These are phyloP conservation scores for Masticophis lateralis DNA, from an alignment of 2,797 vertebrate genomes.

Conservation along the genomic window DNA sequence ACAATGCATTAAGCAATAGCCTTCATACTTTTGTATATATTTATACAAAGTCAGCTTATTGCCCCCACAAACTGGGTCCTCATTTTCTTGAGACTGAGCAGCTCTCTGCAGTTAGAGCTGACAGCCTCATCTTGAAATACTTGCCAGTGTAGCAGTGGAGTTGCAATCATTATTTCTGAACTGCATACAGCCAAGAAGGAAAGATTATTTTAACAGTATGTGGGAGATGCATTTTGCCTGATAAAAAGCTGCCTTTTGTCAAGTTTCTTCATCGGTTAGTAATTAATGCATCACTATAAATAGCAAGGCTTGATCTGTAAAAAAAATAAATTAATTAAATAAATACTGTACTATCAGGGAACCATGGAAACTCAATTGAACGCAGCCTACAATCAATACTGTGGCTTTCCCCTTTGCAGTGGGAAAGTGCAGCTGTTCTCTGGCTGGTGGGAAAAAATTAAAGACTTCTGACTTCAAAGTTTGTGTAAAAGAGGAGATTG, in stretches of 20 bases:
- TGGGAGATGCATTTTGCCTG: constrained; percentile 33
- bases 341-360: constrained; percentile 44
- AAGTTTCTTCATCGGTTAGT: constrained; percentile 51
- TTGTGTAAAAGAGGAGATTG: background rate
- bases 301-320: constrained; percentile 64
- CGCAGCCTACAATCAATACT: constrained; percentile 39
- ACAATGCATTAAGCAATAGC: too few species aligned
- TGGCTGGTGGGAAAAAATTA: background rate
- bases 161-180: constrained; percentile 6
- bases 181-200: background rate
- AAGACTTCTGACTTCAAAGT: background rate
- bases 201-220: constrained; percentile 19
- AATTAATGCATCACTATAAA: constrained; percentile 68
- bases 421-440: background rate
- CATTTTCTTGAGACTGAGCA: background rate
- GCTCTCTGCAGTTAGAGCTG: background rate
- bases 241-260: constrained; percentile 52
- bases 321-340: constrained; percentile 42
- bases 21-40: too few species aligned
- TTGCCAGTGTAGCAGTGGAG: background rate
- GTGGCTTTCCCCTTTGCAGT: constrained; percentile 38
- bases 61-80: too few species aligned
- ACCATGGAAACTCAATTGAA: constrained; percentile 28
- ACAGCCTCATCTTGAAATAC: background rate
- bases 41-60: too few species aligned